Conservation (phyloP, 2,888 invertebrate species). For the Cephus pygmeus region DNA sequence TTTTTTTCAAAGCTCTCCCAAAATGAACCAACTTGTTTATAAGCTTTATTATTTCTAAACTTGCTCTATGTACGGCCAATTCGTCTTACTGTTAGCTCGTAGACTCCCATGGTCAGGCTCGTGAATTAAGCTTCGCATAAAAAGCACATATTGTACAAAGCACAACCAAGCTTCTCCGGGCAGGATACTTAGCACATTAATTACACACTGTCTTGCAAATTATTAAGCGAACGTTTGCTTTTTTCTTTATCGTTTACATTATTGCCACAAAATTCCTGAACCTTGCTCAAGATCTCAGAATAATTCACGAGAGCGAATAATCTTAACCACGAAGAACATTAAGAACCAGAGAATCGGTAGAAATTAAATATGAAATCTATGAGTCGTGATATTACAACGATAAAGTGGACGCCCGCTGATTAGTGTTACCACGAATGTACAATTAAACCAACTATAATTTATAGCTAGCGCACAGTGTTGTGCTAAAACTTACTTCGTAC, state of each 20-base stretch:
- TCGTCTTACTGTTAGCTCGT: no score
- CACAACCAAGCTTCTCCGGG: no score
- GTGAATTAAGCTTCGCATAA: no score
- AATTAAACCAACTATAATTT: conserved; percentile 26
- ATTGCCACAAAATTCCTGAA: neutral
- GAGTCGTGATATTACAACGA: neutral
- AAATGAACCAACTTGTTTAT: no score
- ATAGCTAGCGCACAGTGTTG: conserved; percentile 21
- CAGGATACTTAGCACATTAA: no score
- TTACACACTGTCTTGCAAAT: neutral
- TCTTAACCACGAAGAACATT: neutral
- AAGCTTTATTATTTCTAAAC: no score
- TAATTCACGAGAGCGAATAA: neutral
- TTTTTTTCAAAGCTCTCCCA: no score
- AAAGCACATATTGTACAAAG: no score
- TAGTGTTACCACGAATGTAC: neutral
- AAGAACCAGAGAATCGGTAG: neutral
- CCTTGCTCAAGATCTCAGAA: neutral
- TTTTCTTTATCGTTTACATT: neutral
- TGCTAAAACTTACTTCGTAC: conserved; percentile 37
- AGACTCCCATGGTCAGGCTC: no score
- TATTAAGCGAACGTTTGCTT: neutral
- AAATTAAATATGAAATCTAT: neutral
- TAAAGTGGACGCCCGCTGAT: neutral
- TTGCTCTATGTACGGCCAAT: no score